A percentile compares a stretch with the other conserved stretches of the same genome.
Evolutionary conservation across 2,888 invertebrate genomes (phyloP).

Genomic region (Tetropium fuscum): DNA sequence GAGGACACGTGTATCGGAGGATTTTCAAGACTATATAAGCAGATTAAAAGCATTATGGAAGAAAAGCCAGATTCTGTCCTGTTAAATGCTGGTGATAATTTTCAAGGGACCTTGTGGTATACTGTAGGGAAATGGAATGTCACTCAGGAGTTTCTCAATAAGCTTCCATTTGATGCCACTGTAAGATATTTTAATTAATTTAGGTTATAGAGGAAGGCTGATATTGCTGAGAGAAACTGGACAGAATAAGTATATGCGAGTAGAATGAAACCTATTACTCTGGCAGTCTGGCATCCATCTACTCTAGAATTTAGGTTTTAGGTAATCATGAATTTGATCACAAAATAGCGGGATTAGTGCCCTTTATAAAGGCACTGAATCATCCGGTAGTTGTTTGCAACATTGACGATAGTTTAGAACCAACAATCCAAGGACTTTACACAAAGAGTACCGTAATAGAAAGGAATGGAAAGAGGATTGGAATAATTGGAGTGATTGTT

Average conservation of each 20-base stretch:
- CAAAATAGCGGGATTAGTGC: conserved; percentile 77
- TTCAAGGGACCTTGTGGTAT: conserved; percentile 89
- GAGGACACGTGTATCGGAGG: conserved; percentile 75
- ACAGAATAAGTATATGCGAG: no score
- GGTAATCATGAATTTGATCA: conserved; percentile 93
- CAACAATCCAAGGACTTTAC: conserved; percentile 72
- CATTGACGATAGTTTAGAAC: conserved; percentile 78
- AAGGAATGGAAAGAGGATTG: conserved; percentile 75
- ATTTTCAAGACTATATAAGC: conserved; percentile 74
- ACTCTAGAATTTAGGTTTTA: conserved; percentile 72
- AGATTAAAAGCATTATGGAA: conserved; percentile 66
- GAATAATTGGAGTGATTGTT: conserved; percentile 83
- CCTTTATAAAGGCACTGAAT: conserved; percentile 74
- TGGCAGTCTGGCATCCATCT: no score
- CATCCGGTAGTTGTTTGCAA: conserved; percentile 81
- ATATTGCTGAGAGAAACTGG: no score
- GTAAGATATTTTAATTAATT: conserved; percentile 54
- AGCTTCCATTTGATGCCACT: conserved; percentile 73
- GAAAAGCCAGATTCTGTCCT: conserved; percentile 72
- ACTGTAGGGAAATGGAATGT: conserved; percentile 80
- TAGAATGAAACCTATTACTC: no score
- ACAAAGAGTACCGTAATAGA: conserved; percentile 75
- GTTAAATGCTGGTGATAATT: conserved; percentile 87
- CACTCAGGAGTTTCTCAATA: conserved; percentile 81
- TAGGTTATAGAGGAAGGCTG: no score